Percentiles rank a stretch among this genome's conserved stretches.
These are phyloP conservation scores for Scaptomyza hsui DNA, from an alignment of 1,140 invertebrate genomes.

Conservation along the genomic window DNA sequence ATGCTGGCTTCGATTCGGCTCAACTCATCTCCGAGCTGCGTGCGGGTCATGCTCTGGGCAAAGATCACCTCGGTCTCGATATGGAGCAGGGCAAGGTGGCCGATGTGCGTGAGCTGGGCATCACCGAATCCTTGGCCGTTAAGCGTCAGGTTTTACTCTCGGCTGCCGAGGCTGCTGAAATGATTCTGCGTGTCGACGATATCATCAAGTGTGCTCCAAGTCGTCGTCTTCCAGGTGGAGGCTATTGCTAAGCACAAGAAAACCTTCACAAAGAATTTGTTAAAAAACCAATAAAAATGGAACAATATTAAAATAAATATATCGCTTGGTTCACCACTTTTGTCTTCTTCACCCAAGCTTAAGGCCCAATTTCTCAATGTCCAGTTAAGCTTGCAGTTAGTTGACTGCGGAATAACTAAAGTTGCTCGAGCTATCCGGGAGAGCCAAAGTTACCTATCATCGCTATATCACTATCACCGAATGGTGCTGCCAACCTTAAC, in stretches of 20 bases:
- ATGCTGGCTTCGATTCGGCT: slow-evolving; percentile 99
- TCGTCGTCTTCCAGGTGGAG: slow-evolving; percentile 93
- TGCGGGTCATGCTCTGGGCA: slow-evolving; percentile 94
- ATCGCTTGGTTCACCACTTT: no score
- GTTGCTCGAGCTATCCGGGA: no score
- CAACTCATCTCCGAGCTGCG: slow-evolving; percentile 96
- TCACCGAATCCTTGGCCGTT: slow-evolving; percentile 98
- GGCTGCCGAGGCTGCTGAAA: slow-evolving; percentile 98
- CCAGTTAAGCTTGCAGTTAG: no score
- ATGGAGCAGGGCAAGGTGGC: slow-evolving; percentile 94
- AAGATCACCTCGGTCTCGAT: slow-evolving; percentile 92
- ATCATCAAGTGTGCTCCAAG: slow-evolving; percentile 98
- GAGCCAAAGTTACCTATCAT: no score
- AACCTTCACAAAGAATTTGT: no score
- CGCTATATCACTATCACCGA: no score
- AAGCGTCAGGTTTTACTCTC: slow-evolving; percentile 97
- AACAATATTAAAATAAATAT: no score
- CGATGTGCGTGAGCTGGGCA: slow-evolving; percentile 95
- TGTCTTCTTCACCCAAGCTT: no score
- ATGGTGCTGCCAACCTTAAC: no score
- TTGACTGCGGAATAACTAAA: no score
- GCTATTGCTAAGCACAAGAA: slow-evolving; percentile 91
- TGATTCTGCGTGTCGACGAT: slow-evolving; percentile 99
- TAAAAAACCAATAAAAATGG: no score
- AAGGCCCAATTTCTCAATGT: no score